These are phyloP conservation scores for Sphaerodactylus townsendi DNA, from an alignment of 2,113 vertebrate genomes.

Conservation along the genomic window DNA sequence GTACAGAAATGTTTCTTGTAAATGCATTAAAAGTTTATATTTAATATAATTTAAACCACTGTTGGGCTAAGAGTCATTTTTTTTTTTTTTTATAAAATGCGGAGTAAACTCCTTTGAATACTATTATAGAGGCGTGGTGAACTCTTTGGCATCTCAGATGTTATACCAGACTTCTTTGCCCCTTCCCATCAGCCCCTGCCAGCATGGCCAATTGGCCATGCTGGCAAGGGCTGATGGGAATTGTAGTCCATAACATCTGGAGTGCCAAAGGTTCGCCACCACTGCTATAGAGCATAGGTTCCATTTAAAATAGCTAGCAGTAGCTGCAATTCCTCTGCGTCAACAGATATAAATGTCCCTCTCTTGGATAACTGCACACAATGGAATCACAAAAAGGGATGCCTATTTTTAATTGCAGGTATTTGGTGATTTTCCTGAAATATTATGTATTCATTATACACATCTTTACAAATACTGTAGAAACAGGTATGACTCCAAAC, in stretches of 20 bases:
- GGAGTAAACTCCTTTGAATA: not conserved
- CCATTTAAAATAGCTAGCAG: not conserved
- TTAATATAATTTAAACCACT: conserved; percentile 70
- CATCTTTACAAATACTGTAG: not conserved
- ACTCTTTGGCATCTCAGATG: too few species aligned
- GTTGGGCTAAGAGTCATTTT: conserved; percentile 48
- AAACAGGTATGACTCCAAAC: not conserved
- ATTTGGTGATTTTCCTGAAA: not conserved
- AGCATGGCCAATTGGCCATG: too few species aligned
- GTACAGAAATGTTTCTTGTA: conserved; percentile 68
- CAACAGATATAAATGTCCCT: not conserved
- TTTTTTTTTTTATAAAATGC: too few species aligned
- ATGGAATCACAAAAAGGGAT: not conserved
- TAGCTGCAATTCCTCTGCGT: not conserved
- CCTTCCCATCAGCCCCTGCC: too few species aligned
- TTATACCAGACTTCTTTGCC: too few species aligned
- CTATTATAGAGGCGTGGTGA: too few species aligned
- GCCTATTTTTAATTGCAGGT: not conserved
- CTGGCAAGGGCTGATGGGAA: too few species aligned
- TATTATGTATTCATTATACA: not conserved
- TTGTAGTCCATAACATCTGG: too few species aligned
- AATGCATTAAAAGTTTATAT: conserved; percentile 74
- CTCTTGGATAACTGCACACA: not conserved
- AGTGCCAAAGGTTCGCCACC: too few species aligned
- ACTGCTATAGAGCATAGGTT: not conserved